Percentiles rank a stretch among this genome's conserved stretches.
These are phyloP conservation scores for Perithous albicinctus DNA, from an alignment of 2,888 invertebrate genomes.

Conservation along the genomic window DNA sequence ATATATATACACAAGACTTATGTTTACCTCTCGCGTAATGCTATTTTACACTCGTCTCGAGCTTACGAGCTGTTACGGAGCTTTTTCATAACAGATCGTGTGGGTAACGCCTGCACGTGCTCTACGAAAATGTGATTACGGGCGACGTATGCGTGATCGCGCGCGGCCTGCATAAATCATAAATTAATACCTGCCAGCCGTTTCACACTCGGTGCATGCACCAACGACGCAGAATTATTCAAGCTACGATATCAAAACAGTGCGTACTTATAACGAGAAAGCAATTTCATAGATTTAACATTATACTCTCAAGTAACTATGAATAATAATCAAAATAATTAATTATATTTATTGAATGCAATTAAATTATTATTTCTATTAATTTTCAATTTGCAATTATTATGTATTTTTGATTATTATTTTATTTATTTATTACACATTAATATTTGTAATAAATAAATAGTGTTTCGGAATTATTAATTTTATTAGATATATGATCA, in stretches of 20 bases:
- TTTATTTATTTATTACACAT: no score
- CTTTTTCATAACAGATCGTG: conserved; percentile 14
- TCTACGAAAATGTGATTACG: conserved; percentile 43
- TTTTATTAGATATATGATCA: no score
- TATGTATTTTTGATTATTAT: no score
- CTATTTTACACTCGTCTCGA: conserved; percentile 42
- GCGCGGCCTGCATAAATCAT: conserved; percentile 55
- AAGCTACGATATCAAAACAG: background rate
- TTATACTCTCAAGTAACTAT: background rate
- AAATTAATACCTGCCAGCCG: conserved; percentile 52
- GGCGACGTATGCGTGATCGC: conserved; percentile 48
- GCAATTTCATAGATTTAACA: background rate
- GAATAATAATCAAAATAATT: background rate
- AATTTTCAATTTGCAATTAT: no score
- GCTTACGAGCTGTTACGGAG: conserved; percentile 52
- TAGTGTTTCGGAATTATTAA: no score
- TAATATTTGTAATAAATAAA: no score
- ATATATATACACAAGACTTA: conserved; percentile 24
- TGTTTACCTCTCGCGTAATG: conserved; percentile 36
- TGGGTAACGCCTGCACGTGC: conserved; percentile 28
- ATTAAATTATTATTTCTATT: no score
- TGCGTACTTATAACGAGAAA: background rate
- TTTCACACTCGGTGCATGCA: background rate
- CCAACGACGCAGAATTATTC: background rate
- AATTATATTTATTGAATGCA: background rate